Evolutionary conservation across 2,113 vertebrate species (phyloP).

Genomic region (Perca schrenkii): DNA sequence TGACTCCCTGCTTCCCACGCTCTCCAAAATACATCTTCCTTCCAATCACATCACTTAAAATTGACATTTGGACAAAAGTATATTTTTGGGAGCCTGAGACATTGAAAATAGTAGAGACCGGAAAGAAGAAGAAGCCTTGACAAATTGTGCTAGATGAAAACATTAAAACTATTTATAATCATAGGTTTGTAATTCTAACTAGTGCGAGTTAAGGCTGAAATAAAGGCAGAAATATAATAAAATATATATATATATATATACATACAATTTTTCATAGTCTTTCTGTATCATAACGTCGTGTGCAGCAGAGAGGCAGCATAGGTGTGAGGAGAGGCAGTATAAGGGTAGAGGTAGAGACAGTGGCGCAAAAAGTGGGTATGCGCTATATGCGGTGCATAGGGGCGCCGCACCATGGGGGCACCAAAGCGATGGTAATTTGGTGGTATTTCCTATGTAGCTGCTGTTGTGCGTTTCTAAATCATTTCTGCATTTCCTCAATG

Average conservation of each 20-base stretch:
- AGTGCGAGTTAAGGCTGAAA: not conserved
- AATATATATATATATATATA: no score
- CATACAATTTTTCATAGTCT: not conserved
- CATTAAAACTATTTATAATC: not conserved
- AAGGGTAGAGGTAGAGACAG: not conserved
- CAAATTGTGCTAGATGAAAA: not conserved
- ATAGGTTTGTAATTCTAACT: not conserved
- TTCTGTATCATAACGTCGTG: not conserved
- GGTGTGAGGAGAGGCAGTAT: not conserved
- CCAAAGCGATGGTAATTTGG: no score
- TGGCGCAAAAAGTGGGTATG: no score
- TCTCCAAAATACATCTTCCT: conserved; percentile 65
- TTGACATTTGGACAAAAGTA: conserved; percentile 49
- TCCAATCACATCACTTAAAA: conserved; percentile 62
- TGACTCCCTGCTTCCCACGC: conserved; percentile 69
- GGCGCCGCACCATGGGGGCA: no score
- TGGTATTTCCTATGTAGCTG: no score
- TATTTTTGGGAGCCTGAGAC: conserved; percentile 35
- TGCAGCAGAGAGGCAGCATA: not conserved
- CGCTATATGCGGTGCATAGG: no score
- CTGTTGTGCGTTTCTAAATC: no score
- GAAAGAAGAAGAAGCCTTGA: conserved; percentile 7
- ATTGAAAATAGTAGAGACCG: not conserved
- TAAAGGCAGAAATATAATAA: no score
- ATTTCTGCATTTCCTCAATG: no score